Evolutionary conservation across 1,140 invertebrate species (phyloP).

Genomic region (Drosophila melanogaster): DNA sequence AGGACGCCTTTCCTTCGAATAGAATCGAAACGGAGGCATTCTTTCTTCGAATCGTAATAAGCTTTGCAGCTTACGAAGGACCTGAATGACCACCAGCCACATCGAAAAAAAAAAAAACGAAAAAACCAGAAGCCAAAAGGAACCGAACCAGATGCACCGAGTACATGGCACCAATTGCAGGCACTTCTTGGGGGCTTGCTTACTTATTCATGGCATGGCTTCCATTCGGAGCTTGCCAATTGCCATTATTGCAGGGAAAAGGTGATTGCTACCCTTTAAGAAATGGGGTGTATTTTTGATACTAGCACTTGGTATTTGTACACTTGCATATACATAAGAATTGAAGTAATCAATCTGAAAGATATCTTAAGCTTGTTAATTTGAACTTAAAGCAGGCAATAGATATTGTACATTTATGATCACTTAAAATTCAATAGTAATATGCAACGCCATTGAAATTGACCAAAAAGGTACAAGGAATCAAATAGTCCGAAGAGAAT

Average conservation of each 20-base stretch:
- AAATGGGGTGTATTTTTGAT: background rate
- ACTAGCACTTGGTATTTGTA: too few relatives aligned
- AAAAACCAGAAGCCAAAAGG: conserved; percentile 1
- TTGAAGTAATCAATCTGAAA: too few relatives aligned
- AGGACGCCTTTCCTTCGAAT: background rate
- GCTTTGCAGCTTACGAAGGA: conserved; percentile 29
- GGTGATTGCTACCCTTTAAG: background rate
- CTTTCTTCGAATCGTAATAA: conserved; percentile 22
- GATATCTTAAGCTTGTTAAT: too few relatives aligned
- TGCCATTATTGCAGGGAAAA: conserved; percentile 26
- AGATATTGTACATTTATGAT: too few relatives aligned
- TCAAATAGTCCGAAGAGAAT: background rate
- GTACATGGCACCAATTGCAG: conserved; percentile 39
- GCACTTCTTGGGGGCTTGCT: conserved; percentile 27
- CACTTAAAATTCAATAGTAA: too few relatives aligned
- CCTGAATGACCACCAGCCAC: conserved; percentile 6
- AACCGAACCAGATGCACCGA: conserved; percentile 25
- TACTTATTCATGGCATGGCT: conserved; percentile 47
- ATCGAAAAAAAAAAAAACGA: too few relatives aligned
- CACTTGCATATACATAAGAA: too few relatives aligned
- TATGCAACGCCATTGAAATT: too few relatives aligned
- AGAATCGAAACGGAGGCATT: background rate
- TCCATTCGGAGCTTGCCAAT: conserved; percentile 37
- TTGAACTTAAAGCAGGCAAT: too few relatives aligned
- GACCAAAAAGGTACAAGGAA: background rate